These are phyloP conservation scores for Spodoptera picta DNA, from an alignment of 2,888 invertebrate species.

Conservation along the genomic window DNA sequence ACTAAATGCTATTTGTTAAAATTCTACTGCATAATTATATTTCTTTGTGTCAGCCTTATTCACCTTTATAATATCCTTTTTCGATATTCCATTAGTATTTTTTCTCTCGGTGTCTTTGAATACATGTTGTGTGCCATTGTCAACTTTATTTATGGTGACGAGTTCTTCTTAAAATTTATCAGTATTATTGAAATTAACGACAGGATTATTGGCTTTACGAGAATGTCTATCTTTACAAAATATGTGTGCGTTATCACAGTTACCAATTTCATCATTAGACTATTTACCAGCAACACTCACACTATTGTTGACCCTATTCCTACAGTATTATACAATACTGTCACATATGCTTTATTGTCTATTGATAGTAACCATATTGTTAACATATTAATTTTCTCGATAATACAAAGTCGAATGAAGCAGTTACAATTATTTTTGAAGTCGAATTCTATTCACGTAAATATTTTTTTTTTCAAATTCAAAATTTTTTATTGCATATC, in stretches of 20 bases:
- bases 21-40: too few relatives aligned
- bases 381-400: background rate
- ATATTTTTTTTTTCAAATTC: too few relatives aligned
- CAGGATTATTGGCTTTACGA: background rate
- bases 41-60: too few relatives aligned
- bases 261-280: background rate
- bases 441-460: constrained; percentile 9
- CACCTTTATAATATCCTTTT: too few relatives aligned
- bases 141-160: background rate
- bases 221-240: background rate
- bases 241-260: background rate
- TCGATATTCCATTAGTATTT: too few relatives aligned
- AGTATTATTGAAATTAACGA: background rate
- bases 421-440: constrained; percentile 10
- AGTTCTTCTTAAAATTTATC: background rate
- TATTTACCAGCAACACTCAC: too few relatives aligned
- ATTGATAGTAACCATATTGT: constrained; percentile 1
- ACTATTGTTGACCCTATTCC: background rate
- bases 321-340: background rate
- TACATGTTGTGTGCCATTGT: background rate
- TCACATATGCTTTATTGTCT: background rate
- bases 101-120: background rate
- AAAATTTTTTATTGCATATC: too few relatives aligned
- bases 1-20: too few relatives aligned
- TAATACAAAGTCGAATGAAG: constrained; percentile 20